Percentiles rank a stretch among this genome's conserved stretches.
Evolutionary conservation across 2,797 vertebrate genomes (phyloP).

Genomic region (Pampus argenteus): DNA sequence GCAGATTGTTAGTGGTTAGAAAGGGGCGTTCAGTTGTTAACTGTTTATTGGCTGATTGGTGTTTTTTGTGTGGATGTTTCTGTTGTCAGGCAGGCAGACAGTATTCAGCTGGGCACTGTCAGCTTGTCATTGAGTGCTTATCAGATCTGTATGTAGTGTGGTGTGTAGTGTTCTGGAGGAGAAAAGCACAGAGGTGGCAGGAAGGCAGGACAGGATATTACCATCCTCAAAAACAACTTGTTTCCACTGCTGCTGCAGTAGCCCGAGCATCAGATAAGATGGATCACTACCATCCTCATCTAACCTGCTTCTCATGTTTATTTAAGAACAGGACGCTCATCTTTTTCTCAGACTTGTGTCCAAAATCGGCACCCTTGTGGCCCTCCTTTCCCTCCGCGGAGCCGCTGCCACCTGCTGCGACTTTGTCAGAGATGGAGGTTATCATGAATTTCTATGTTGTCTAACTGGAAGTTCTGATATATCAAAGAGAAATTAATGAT

Average conservation of each 20-base stretch:
- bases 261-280: constrained; percentile 56
- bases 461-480: constrained; percentile 21
- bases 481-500: constrained; percentile 4
- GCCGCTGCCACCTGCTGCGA: background rate
- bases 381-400: background rate
- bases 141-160: constrained; percentile 38
- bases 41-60: constrained; percentile 48
- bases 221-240: constrained; percentile 42
- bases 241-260: constrained; percentile 58
- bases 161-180: background rate
- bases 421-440: background rate
- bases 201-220: constrained; percentile 57
- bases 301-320: constrained; percentile 10
- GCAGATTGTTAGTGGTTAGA: constrained; percentile 39
- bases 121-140: constrained; percentile 30
- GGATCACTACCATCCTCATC: constrained; percentile 15
- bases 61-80: constrained; percentile 19
- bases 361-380: background rate
- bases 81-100: constrained; percentile 36
- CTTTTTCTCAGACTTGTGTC: background rate
- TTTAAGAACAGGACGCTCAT: constrained; percentile 2
- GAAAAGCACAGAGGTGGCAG: constrained; percentile 20
- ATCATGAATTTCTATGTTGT: background rate
- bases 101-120: constrained; percentile 30
- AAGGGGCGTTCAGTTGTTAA: constrained; percentile 59